Evolutionary conservation across 2,888 invertebrate genomes (phyloP).

Genomic region (Caenorhabditis sp.): DNA sequence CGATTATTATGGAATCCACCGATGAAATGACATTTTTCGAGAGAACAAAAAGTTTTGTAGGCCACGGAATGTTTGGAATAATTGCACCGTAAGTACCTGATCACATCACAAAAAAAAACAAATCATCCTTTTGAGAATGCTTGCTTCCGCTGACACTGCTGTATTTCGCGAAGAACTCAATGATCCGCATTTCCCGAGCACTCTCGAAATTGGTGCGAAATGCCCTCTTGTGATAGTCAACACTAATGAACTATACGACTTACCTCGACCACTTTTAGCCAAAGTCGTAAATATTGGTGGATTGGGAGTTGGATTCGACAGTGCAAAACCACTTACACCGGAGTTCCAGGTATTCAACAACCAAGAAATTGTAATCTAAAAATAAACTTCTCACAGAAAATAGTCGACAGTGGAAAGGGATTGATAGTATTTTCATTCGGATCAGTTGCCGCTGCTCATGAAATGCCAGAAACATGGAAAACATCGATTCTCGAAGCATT

Average conservation of each 20-base stretch:
- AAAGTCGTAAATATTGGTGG: constrained; percentile 63
- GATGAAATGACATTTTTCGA: constrained; percentile 57
- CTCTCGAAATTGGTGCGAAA: constrained; percentile 45
- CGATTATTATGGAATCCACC: constrained; percentile 54
- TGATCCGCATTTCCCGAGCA: constrained; percentile 57
- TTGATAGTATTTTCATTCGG: constrained; percentile 59
- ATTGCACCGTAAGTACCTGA: background rate
- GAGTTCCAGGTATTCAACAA: constrained; percentile 1
- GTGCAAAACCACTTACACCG: constrained; percentile 50
- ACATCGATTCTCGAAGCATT: constrained; percentile 43
- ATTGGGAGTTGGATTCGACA: constrained; percentile 56
- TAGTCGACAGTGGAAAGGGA: constrained; percentile 49
- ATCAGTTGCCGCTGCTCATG: constrained; percentile 48
- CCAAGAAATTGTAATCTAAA: background rate
- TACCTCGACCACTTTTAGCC: constrained; percentile 58
- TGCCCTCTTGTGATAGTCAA: constrained; percentile 58
- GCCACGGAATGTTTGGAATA: constrained; percentile 26
- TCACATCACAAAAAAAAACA: no score
- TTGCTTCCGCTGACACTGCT: background rate
- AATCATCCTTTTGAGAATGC: no score
- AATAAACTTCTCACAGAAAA: constrained; percentile 31
- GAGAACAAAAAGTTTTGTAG: constrained; percentile 54
- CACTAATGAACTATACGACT: constrained; percentile 58
- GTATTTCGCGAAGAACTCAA: constrained; percentile 54
- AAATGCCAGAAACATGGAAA: constrained; percentile 50